Base-by-base conservation (phyloP, 1,140 invertebrate genomes). In the Chlorops oryzae region DNA sequence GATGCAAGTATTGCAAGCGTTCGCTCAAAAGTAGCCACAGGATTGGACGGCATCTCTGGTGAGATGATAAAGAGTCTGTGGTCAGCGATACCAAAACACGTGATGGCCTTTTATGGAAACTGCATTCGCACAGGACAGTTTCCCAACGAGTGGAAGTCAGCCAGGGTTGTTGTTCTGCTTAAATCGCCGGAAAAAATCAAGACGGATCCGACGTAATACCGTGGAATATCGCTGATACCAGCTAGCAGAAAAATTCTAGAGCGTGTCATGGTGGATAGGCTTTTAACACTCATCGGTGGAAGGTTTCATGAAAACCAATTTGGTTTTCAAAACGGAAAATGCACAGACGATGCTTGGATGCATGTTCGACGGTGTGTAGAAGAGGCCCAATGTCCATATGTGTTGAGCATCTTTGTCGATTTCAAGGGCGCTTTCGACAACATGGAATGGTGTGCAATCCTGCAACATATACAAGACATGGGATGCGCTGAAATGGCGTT, bases 181-280 rank as follows among this genome's bases (percentile, higher is more conserved):
- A 67, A 64, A 50, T 52, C 48, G 6, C 2, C 21, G 0, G 45
- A 47, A 2, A 40, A 34, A n/a, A 9, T 27, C 3, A 47, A 15
- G 15, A 41, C 20, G 1, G 12, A 58, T 35, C 27, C 52, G 3
- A 48, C 47, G n/a, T 70, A 63, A 2, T 65, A 64, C 34, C 40
- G 67, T 7, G 62, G 61, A 0, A 68, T 66, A 7, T 57, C 60
- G 10, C 44, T 68, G 4, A 42, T 68, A 0, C 51, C 58, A 22
- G 54, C 58, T 0, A 15, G 62, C 40, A 53, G 62, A 1, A 70
- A 70, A 53, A 25, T 64, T 5, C 50, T 64, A 39, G 60, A 67
- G 38, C 47, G 45, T 13, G 47, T 66, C 10, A 47, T 65, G n/a
- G 38, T 53, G 1, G 10, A 23, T 7, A 45, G 59, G 27, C 25